Base-by-base conservation (phyloP, 2,113 vertebrate species). In the Burhinus oedicnemus region DNA sequence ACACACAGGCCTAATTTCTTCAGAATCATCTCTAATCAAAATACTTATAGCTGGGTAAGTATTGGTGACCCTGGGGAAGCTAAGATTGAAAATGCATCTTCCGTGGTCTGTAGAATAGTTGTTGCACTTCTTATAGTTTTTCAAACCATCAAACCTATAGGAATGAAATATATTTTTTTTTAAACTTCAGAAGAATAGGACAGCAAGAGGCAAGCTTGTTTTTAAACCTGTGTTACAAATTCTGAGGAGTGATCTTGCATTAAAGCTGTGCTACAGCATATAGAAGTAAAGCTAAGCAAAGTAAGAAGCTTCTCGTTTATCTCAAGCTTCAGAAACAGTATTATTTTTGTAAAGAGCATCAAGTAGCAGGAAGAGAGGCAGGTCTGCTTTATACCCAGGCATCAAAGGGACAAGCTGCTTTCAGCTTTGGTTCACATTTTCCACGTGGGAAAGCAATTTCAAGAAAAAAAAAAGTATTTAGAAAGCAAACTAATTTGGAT, bases 1-100 rank as follows among this genome's bases (percentile, higher is more conserved):
- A 86, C 97, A 98, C 20, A 96, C 5, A 45, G 97, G 95, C 34
- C 74, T 95, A 19, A 96, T 47, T 54, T 96, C 95, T 85, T 88
- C 75, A 19, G 95, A 92, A 55, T 86, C 81, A 79, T 4, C 86
- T 79, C 8, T 74, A 52, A 98, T n/a, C 72, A 96, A 91, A 77
- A 98, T 79, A 34, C 27, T 64, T 92, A 97, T 34, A 60, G 20
- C 2, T 40, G 85, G 66, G 27, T 77, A 85, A 40, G 16, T 34
- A 8, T 2, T n/a, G 18, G 17, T 55, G 54, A 17, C 8, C 38
- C 77, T 80, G 15, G 93, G 84, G 55, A 97, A 95, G 66, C 70
- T 83, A 44, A 96, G 19, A 26, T 16, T 82, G 76, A 98, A 98
- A 86, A 30, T 0, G 34, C 97, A 98, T 40, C 19, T 10, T 76